Conservation (phyloP, 1,140 invertebrate genomes). For the Sycophaga agraensis region DNA sequence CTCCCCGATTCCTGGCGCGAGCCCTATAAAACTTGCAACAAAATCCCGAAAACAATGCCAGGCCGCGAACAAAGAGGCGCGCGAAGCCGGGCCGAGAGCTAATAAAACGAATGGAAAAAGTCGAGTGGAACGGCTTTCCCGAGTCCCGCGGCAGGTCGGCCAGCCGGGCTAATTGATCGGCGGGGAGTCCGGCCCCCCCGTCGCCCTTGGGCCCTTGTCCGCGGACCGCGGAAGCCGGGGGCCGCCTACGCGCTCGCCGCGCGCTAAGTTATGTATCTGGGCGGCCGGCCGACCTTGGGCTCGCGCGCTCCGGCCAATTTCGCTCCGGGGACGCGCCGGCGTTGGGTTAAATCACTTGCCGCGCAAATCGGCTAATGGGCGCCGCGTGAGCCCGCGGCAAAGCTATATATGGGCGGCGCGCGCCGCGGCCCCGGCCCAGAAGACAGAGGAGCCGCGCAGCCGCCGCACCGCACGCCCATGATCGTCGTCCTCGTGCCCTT, state of each 20-base stretch:
- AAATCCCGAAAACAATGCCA: no score
- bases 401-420: background rate
- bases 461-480: background rate
- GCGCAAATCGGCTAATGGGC: background rate
- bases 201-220: background rate
- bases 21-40: no score
- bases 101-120: no score
- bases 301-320: background rate
- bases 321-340: no score
- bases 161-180: no score
- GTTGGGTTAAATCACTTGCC: conserved; percentile 26
- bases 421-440: background rate
- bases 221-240: no score
- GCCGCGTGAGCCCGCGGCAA: background rate
- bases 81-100: no score
- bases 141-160: no score
- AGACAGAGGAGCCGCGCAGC: no score
- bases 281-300: background rate
- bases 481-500: conserved; percentile 28
- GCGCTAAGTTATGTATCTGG: conserved; percentile 21
- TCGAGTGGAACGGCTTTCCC: no score
- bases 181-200: background rate
- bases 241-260: background rate
- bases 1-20: no score
- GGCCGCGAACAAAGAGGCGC: no score